Evolutionary conservation across 2,888 invertebrate species (phyloP).

Genomic region (Disparrhopalites patrizii): DNA sequence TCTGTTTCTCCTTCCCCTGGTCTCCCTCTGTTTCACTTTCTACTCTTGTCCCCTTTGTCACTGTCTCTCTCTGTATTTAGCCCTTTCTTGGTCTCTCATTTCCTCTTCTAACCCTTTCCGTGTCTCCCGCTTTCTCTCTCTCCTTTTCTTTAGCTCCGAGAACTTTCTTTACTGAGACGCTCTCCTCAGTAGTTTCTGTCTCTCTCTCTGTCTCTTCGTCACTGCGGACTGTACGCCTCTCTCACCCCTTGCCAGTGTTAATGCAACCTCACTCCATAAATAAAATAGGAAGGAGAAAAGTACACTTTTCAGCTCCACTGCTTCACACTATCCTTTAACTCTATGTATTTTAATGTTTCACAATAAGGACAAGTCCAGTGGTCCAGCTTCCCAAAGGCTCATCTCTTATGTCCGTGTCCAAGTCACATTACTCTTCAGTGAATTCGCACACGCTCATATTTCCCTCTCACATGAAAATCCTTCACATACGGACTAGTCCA

Average conservation of each 20-base stretch:
- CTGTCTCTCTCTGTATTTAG: neutral
- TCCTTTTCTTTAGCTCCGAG: neutral
- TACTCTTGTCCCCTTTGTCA: neutral
- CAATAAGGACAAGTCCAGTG: too few species aligned
- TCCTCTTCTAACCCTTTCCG: neutral
- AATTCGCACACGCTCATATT: too few species aligned
- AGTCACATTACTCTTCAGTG: too few species aligned
- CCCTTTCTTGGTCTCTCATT: neutral
- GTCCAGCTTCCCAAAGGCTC: too few species aligned
- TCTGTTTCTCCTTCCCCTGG: neutral
- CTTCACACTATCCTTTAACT: neutral
- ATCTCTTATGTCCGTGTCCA: too few species aligned
- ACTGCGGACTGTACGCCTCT: too few species aligned
- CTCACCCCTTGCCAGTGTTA: too few species aligned
- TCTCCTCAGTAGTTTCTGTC: neutral
- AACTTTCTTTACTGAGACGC: neutral
- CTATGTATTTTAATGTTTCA: slow-evolving; percentile 1
- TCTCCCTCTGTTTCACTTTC: neutral
- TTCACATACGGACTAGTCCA: too few species aligned
- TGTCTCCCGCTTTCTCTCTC: neutral
- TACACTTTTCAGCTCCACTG: slow-evolving; percentile 1
- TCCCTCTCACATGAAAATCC: too few species aligned
- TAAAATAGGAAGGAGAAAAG: too few species aligned
- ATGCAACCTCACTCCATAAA: too few species aligned
- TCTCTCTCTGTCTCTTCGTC: neutral